phyloP scores from a whole-genome alignment of 2,113 vertebrate species.

The Pycnonotus jocosus region DNA sequence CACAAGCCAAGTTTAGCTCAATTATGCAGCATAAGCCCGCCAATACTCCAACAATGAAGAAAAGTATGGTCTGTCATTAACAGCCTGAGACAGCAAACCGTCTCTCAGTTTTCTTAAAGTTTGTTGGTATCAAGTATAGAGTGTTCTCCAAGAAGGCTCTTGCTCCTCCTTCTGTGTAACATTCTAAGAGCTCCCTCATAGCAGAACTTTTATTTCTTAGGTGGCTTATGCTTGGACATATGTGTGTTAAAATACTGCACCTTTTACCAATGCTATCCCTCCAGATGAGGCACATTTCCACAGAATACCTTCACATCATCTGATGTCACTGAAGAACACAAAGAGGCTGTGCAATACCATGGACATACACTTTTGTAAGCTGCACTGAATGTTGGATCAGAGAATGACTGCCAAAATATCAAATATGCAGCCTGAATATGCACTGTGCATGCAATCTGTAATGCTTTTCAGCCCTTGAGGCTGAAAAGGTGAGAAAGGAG shows the following conservation, averaged over 20 bases:
- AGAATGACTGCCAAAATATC: not conserved
- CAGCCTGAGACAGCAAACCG: not conserved
- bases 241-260: not conserved
- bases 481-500: not conserved
- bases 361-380: not conserved
- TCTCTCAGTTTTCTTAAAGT: not conserved
- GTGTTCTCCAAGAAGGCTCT: not conserved
- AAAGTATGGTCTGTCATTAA: not conserved
- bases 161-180: not conserved
- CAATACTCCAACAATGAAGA: not conserved
- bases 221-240: not conserved
- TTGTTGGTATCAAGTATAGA: not conserved
- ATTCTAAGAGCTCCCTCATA: not conserved
- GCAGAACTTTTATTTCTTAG: not conserved
- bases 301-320: not conserved
- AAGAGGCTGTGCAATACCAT: not conserved
- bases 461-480: not conserved
- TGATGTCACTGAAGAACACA: not conserved
- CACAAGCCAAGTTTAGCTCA: not conserved
- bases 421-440: not conserved
- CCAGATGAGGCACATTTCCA: not conserved
- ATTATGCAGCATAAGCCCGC: not conserved
- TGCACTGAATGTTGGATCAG: not conserved
- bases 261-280: not conserved
- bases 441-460: not conserved